These are phyloP conservation scores for Salmo trutta DNA, from an alignment of 2,797 vertebrate species.

Conservation along the genomic window DNA sequence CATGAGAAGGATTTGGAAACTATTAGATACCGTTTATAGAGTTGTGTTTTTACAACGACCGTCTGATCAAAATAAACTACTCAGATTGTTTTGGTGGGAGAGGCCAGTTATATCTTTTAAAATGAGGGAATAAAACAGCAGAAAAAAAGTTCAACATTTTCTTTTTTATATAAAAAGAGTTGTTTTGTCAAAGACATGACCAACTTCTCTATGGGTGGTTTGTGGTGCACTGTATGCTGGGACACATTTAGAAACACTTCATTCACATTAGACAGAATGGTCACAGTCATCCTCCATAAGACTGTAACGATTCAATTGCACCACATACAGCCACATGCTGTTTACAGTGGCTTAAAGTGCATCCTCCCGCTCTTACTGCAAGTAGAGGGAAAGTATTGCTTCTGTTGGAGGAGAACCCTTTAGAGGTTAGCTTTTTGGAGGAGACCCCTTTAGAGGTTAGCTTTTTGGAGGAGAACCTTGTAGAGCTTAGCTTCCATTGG, in stretches of 20 bases:
- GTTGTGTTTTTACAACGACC: neutral
- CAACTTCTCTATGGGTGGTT: no score
- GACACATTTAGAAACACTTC: no score
- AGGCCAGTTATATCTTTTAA: no score
- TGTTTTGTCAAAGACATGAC: neutral
- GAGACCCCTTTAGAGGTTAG: slow-evolving; percentile 30
- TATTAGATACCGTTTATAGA: neutral
- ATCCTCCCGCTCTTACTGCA: slow-evolving; percentile 12
- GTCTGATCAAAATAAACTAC: no score
- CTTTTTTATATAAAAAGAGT: no score
- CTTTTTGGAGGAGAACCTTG: slow-evolving; percentile 43
- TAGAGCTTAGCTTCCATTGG: slow-evolving; percentile 39
- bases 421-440: slow-evolving; percentile 48
- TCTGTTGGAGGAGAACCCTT: slow-evolving; percentile 47
- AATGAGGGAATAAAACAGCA: no score
- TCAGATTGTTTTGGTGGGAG: no score
- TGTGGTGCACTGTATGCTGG: no score
- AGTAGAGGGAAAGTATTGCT: slow-evolving; percentile 35
- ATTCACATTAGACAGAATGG: neutral
- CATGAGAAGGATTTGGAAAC: neutral
- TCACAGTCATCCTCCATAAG: slow-evolving; percentile 18
- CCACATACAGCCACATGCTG: neutral
- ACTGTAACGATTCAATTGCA: slow-evolving; percentile 19
- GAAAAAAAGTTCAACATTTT: no score
- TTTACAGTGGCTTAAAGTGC: slow-evolving; percentile 18